Conservation (phyloP, 1,140 invertebrate species). For the Dryas iulia region DNA sequence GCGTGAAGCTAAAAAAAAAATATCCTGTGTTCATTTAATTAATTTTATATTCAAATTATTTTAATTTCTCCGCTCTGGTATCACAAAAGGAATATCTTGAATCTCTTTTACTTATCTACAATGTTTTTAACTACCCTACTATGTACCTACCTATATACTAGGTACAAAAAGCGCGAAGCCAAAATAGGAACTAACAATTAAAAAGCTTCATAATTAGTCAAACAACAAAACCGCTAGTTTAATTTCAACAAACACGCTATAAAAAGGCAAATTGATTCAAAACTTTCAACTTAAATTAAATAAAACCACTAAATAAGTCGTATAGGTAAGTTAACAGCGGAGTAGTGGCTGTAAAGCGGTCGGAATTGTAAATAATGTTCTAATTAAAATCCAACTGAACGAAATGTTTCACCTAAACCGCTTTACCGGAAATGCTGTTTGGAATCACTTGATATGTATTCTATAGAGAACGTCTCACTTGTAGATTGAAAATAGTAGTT, state of each 20-base stretch:
- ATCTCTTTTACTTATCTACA: background rate
- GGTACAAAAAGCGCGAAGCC: background rate
- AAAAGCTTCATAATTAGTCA: background rate
- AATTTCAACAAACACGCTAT: no score
- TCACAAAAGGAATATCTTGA: background rate
- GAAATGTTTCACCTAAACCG: background rate
- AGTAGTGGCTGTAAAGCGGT: background rate
- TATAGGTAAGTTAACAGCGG: background rate
- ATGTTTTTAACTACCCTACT: no score
- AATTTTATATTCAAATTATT: no score
- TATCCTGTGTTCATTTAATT: no score
- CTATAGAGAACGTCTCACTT: background rate
- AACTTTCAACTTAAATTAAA: background rate
- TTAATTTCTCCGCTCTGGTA: background rate
- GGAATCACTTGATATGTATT: background rate
- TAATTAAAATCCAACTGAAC: background rate
- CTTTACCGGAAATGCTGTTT: background rate
- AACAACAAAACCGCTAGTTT: background rate
- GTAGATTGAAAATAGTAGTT: background rate
- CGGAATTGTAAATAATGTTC: conserved; percentile 1
- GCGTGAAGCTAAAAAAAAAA: no score
- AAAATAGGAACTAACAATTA: background rate
- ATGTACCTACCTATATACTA: no score
- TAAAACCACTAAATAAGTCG: background rate
- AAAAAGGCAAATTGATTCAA: background rate